These are phyloP conservation scores for Oostethus manadensis DNA, from an alignment of 2,113 vertebrate genomes.

Conservation along the genomic window DNA sequence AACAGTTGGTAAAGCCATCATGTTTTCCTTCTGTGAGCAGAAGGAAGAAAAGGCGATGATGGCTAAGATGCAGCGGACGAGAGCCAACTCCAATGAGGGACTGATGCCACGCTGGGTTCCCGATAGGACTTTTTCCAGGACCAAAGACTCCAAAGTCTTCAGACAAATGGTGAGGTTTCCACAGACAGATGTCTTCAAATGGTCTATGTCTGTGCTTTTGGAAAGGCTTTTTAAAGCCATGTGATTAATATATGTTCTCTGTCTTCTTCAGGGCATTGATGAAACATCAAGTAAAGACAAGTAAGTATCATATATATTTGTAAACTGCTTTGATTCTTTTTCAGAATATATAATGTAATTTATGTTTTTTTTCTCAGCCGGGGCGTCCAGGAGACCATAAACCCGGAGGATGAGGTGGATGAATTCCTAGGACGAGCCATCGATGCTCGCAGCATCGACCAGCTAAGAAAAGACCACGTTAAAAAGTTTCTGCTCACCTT, in stretches of 20 bases:
- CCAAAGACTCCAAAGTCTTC: constrained; percentile 96
- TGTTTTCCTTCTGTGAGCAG: constrained; percentile 65
- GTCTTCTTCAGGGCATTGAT: constrained; percentile 68
- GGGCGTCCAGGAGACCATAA: constrained; percentile 86
- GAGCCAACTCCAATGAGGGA: constrained; percentile 86
- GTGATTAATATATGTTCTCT: constrained; percentile 3
- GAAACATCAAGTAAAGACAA: constrained; percentile 91
- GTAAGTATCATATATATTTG: constrained; percentile 68
- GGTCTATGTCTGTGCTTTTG: not conserved
- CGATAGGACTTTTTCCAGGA: constrained; percentile 86
- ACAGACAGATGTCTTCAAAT: not conserved
- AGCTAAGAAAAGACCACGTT: constrained; percentile 92
- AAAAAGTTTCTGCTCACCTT: constrained; percentile 94
- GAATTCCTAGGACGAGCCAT: constrained; percentile 94
- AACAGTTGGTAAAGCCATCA: constrained; percentile 37
- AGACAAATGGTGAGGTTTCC: constrained; percentile 89
- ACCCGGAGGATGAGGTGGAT: constrained; percentile 92
- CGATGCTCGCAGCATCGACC: constrained; percentile 92
- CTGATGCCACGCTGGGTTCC: constrained; percentile 90
- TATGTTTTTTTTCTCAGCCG: constrained; percentile 67
- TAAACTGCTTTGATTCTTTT: not conserved
- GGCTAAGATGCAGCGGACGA: constrained; percentile 87
- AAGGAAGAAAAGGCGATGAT: constrained; percentile 96
- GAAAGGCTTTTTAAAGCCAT: not conserved
- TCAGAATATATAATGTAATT: not conserved